Conservation (phyloP, 1,140 invertebrate species). For the Drosophila nigromelanica region DNA sequence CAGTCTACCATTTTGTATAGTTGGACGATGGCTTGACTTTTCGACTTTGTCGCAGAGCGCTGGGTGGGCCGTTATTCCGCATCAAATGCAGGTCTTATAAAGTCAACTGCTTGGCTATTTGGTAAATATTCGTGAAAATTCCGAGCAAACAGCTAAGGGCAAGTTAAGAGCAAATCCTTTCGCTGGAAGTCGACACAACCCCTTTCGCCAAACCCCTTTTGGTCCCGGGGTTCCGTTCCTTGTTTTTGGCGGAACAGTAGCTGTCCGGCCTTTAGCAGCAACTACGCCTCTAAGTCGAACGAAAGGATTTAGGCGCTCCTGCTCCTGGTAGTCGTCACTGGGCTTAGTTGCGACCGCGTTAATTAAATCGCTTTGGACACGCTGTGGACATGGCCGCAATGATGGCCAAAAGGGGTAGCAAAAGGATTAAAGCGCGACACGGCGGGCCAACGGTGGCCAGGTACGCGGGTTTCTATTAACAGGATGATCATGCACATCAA, state of each 20-base stretch:
- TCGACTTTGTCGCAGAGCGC: slow-evolving; percentile 45
- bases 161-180: slow-evolving; percentile 58
- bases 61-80: not conserved
- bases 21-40: slow-evolving; percentile 58
- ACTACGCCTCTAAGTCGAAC: slow-evolving; percentile 43
- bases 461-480: slow-evolving; percentile 73
- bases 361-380: slow-evolving; percentile 83
- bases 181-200: slow-evolving; percentile 46
- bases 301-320: slow-evolving; percentile 61
- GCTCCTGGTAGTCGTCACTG: slow-evolving; percentile 17
- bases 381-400: slow-evolving; percentile 43
- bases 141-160: slow-evolving; percentile 33
- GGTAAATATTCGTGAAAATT: slow-evolving; percentile 76
- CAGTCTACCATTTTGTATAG: slow-evolving; percentile 41
- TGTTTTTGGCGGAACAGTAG: slow-evolving; percentile 58
- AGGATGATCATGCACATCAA: slow-evolving; percentile 84
- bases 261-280: slow-evolving; percentile 60
- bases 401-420: slow-evolving; percentile 43
- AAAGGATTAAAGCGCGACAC: slow-evolving; percentile 51
- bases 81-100: slow-evolving; percentile 42
- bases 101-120: slow-evolving; percentile 63
- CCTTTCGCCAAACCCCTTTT: slow-evolving; percentile 37
- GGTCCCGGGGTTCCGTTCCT: not conserved
- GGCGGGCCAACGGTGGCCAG: slow-evolving; percentile 34
- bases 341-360: slow-evolving; percentile 76